Conservation (phyloP, 2,888 invertebrate species). For the Amphimallon solstitiale region DNA sequence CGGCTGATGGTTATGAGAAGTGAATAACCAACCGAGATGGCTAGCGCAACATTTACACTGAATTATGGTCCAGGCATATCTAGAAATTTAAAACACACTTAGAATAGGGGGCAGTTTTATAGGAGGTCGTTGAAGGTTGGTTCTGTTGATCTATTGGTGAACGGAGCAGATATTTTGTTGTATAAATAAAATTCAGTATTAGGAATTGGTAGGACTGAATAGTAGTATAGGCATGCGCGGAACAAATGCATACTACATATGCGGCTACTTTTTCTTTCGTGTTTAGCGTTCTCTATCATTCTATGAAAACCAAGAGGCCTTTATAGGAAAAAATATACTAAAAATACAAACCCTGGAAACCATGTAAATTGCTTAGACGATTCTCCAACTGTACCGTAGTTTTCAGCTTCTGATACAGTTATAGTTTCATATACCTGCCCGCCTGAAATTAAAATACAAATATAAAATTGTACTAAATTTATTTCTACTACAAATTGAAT, state of each 20-base stretch:
- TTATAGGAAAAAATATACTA: not conserved
- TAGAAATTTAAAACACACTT: conserved; percentile 53
- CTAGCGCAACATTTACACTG: conserved; percentile 73
- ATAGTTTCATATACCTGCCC: conserved; percentile 85
- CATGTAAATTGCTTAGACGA: conserved; percentile 81
- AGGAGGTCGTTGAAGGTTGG: not conserved
- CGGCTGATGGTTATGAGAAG: conserved; percentile 74
- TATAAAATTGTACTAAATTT: too few species aligned
- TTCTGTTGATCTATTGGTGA: not conserved
- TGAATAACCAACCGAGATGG: conserved; percentile 86
- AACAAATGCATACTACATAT: too few species aligned
- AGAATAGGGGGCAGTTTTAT: too few species aligned
- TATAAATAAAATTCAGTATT: too few species aligned
- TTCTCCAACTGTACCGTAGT: conserved; percentile 65
- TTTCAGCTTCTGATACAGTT: conserved; percentile 70
- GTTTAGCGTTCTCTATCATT: too few species aligned
- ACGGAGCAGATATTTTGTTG: too few species aligned
- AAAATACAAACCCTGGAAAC: conserved; percentile 79
- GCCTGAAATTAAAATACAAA: conserved; percentile 53
- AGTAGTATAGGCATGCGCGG: too few species aligned
- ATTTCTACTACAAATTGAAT: too few species aligned
- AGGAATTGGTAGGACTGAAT: too few species aligned
- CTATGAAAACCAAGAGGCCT: too few species aligned
- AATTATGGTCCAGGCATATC: conserved; percentile 84
- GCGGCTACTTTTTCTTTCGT: too few species aligned